Conservation (phyloP, 2,797 vertebrate species). For the Ctenochaetus hawaiiensis region DNA sequence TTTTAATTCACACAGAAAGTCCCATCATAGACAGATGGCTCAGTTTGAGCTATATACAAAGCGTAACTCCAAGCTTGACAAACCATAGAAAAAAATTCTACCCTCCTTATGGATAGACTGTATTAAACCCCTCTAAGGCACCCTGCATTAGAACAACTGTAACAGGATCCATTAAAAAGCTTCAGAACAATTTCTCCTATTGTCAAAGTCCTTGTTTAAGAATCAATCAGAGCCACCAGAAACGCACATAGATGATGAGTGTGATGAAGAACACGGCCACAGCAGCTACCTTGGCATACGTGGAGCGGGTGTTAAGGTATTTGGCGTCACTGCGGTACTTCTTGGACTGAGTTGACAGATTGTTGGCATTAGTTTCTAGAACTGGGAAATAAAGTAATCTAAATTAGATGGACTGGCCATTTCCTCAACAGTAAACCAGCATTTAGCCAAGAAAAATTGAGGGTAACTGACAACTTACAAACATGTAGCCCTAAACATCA, state of each 20-base stretch:
- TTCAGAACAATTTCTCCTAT: background rate
- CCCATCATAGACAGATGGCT: constrained; percentile 18
- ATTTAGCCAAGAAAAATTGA: background rate
- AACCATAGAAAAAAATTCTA: background rate
- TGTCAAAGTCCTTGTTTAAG: constrained; percentile 16
- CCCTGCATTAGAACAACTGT: constrained; percentile 25
- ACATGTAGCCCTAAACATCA: background rate
- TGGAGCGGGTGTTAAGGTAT: constrained; percentile 95
- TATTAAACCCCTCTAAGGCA: constrained; percentile 42
- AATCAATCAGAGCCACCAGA: constrained; percentile 94
- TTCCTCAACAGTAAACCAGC: background rate
- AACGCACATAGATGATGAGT: constrained; percentile 91
- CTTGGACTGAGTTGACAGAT: constrained; percentile 92
- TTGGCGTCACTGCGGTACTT: constrained; percentile 95
- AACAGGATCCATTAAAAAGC: constrained; percentile 5
- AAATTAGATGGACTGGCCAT: background rate
- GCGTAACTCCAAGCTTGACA: constrained; percentile 2
- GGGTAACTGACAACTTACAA: background rate
- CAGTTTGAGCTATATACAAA: constrained; percentile 14
- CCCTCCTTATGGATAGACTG: background rate
- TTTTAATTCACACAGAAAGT: background rate
- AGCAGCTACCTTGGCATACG: constrained; percentile 92
- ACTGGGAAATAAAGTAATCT: constrained; percentile 73
- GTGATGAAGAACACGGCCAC: constrained; percentile 92
- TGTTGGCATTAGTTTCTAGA: constrained; percentile 94